Conservation (phyloP, 2,797 vertebrate species). For the Schizopygopsis pylzovi region DNA sequence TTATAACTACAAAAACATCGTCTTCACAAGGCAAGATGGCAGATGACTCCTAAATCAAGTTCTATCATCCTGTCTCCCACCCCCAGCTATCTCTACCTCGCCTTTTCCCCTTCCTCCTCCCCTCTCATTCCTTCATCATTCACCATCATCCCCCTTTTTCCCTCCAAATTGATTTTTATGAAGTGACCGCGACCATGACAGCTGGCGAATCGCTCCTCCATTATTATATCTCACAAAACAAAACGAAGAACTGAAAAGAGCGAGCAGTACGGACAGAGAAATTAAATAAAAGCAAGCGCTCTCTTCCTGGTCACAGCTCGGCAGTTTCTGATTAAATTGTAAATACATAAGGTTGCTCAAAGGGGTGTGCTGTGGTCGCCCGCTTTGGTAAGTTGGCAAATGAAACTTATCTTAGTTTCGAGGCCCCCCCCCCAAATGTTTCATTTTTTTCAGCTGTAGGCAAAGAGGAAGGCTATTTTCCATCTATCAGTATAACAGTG, state of each 20-base stretch:
- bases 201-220: constrained; percentile 43
- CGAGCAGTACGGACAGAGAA: constrained; percentile 5
- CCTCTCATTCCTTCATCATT: constrained; percentile 17
- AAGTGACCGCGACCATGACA: constrained; percentile 52
- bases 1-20: constrained; percentile 33
- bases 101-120: not conserved
- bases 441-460: constrained; percentile 9
- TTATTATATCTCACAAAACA: constrained; percentile 56
- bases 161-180: constrained; percentile 56
- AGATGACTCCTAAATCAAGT: constrained; percentile 51
- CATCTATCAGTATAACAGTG: constrained; percentile 28
- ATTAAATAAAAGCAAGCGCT: constrained; percentile 53
- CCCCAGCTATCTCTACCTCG: constrained; percentile 31
- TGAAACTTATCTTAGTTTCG: constrained; percentile 58
- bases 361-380: constrained; percentile 63
- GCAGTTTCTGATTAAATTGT: constrained; percentile 66
- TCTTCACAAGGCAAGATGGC: constrained; percentile 34
- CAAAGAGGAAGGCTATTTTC: constrained; percentile 35
- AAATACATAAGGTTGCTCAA: constrained; percentile 67
- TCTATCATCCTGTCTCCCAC: constrained; percentile 28
- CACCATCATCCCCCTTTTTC: constrained; percentile 28
- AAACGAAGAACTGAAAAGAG: not conserved
- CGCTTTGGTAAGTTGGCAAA: constrained; percentile 62
- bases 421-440: constrained; percentile 47
- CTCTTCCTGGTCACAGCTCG: constrained; percentile 59